Base-by-base conservation (phyloP, 2,888 invertebrate genomes). In the Dryococelus australis region DNA sequence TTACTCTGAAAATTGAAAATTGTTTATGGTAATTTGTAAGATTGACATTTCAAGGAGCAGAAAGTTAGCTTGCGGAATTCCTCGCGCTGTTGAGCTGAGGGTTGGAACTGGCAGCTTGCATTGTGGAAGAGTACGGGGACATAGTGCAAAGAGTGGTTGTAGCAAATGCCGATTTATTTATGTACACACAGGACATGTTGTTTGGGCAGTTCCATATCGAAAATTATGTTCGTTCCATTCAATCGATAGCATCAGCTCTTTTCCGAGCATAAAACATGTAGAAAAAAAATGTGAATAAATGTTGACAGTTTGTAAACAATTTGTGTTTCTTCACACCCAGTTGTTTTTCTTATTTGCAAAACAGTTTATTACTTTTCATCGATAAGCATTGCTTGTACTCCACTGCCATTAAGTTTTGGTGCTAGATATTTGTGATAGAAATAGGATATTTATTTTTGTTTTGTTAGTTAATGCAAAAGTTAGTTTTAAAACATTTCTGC, bases 371-470 rank as follows among this genome's bases (percentile, higher is more conserved):
- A 65, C n/a, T 65, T n/a, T 65, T 65, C 20, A 20, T 65, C 16
- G n/a, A 20, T n/a, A 9, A 65, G 65, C 65, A 65, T 65, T 65
- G n/a, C 65, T 65, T 65, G 65, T 65, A 24, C 65, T 65, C 65
- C 24, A 65, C 65, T 65, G 65, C 65, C 65, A 65, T 65, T 0
- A 65, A 16, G 6, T 65, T 65, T 10, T 65, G 65, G 65, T 65
- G 65, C 65, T 65, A 65, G 65, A 65, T 65, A 24, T 65, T 65
- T 65, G 65, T 65, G 65, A 65, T 65, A 65, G 65, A 65, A 24
- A 65, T 65, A 65, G 65, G 65, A 65, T 65, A 65, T 65, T 65
- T 65, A 65, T 65, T 65, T 65, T 65, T 65, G 65, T 16, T 47
- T 47, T 65, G 65, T 65, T 65, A 20, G 8, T 65, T 65, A n/a